These are phyloP conservation scores for Leptinotarsa tumamoca DNA, from an alignment of 2,888 invertebrate species.

Conservation along the genomic window DNA sequence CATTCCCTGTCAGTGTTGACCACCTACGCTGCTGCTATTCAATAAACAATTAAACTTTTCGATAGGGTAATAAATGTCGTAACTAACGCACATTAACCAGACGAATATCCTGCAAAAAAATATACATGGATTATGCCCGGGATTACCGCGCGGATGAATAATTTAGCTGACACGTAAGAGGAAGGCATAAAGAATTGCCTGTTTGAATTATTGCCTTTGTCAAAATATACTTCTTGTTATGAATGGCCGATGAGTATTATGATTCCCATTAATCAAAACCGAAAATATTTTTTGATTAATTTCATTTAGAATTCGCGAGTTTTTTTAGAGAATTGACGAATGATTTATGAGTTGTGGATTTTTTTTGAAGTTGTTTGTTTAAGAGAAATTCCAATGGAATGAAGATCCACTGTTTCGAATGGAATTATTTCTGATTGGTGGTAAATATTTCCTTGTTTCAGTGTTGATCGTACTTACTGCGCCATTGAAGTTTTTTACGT, in stretches of 20 bases:
- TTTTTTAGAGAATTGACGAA: neutral
- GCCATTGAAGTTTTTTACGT: too few relatives aligned
- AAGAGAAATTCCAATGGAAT: neutral
- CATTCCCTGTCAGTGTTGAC: neutral
- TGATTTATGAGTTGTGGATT: neutral
- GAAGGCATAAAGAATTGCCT: conserved; percentile 1
- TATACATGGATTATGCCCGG: neutral
- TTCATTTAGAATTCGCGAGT: neutral
- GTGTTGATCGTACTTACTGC: too few relatives aligned
- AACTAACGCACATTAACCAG: conserved; percentile 11
- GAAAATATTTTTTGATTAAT: neutral
- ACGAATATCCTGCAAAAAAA: conserved; percentile 12
- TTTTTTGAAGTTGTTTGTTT: neutral
- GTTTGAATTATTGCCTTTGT: neutral
- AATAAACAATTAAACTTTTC: conserved; percentile 11
- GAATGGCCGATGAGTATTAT: neutral
- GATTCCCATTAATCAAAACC: neutral
- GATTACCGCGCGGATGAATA: conserved; percentile 6
- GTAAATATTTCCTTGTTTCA: too few relatives aligned
- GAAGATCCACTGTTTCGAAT: too few relatives aligned
- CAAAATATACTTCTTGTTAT: conserved; percentile 14
- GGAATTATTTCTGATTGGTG: too few relatives aligned
- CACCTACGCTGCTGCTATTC: conserved; percentile 7
- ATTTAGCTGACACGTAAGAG: neutral
- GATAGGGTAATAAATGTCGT: conserved; percentile 15